Percentiles rank a stretch among this genome's conserved stretches.
phyloP scores from a whole-genome alignment of 2,113 vertebrate species.

The Chrysemys picta region DNA sequence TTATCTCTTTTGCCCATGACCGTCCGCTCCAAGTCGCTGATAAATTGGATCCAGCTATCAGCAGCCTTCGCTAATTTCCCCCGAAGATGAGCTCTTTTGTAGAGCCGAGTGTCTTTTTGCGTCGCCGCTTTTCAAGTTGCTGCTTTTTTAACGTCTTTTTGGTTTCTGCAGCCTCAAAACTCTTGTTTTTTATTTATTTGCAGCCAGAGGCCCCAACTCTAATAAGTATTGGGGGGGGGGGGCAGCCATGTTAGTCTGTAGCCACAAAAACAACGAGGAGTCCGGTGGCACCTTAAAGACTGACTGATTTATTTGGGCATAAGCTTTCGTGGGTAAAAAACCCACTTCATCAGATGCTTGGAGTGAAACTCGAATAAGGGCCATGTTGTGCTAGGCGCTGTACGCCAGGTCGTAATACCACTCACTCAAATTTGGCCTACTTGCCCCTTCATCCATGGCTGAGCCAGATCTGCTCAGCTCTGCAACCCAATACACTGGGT shows the following conservation, averaged over 20 bases:
- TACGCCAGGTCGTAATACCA: too few relatives aligned
- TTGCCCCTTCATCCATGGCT: neutral
- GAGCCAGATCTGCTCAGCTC: neutral
- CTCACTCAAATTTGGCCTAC: neutral
- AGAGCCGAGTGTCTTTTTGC: neutral
- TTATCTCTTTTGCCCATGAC: neutral
- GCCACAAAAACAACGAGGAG: too few relatives aligned
- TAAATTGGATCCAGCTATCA: neutral
- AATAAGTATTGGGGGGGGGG: neutral
- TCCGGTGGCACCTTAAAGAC: too few relatives aligned
- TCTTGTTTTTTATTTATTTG: neutral
- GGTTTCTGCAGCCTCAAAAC: neutral
- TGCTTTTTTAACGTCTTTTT: neutral
- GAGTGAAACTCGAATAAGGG: fast-evolving
- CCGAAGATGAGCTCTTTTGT: neutral
- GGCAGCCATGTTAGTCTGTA: too few relatives aligned
- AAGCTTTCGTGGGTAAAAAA: too few relatives aligned
- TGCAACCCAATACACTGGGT: neutral
- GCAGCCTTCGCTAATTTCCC: neutral
- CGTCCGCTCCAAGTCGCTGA: neutral
- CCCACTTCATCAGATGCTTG: too few relatives aligned
- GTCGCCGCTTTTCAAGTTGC: neutral
- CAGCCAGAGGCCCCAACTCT: neutral
- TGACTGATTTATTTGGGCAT: too few relatives aligned
- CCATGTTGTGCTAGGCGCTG: neutral